phyloP scores from a whole-genome alignment of 92 coral and sea anemone species.

The Anthopleura xanthogrammica region DNA sequence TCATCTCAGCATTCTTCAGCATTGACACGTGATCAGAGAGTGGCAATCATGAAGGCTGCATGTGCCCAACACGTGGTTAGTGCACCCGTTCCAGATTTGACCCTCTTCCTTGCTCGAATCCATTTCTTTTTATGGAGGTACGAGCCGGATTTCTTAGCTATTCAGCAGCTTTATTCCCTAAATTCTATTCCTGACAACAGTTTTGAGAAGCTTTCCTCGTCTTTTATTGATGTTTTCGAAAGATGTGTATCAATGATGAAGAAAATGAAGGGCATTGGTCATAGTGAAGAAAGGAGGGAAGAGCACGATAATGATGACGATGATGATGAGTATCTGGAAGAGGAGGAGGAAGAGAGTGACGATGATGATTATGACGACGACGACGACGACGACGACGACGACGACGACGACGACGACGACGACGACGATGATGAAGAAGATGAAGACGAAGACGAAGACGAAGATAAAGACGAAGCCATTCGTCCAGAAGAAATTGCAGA shows the following conservation, averaged over 20 bases:
- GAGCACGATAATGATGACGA: slow-evolving; percentile 2
- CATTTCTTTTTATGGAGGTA: slow-evolving; percentile 49
- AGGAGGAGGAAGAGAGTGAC: background rate
- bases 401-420: background rate
- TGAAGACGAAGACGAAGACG: background rate
- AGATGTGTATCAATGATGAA: slow-evolving; percentile 13
- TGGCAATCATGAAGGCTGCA: slow-evolving; percentile 42
- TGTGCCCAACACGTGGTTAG: slow-evolving; percentile 34
- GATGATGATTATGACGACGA: slow-evolving; percentile 11
- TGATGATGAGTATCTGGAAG: background rate
- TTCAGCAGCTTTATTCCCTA: slow-evolving; percentile 38
- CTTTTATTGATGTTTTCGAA: slow-evolving; percentile 22
- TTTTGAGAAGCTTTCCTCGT: slow-evolving; percentile 11
- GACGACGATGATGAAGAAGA: slow-evolving; percentile 1
- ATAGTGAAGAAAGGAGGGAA: background rate
- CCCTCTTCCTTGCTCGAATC: slow-evolving; percentile 28
- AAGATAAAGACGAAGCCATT: slow-evolving; percentile 8
- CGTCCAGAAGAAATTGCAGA: background rate
- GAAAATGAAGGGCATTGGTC: background rate
- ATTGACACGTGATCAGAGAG: slow-evolving; percentile 32
- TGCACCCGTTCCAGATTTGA: slow-evolving; percentile 1
- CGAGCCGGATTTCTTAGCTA: slow-evolving; percentile 30
- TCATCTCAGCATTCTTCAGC: slow-evolving; percentile 27
- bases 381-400: slow-evolving; percentile 12
- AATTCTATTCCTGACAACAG: slow-evolving; percentile 9